phyloP scores from a whole-genome alignment of 1,140 invertebrate genomes.

The Drosophila teissieri region DNA sequence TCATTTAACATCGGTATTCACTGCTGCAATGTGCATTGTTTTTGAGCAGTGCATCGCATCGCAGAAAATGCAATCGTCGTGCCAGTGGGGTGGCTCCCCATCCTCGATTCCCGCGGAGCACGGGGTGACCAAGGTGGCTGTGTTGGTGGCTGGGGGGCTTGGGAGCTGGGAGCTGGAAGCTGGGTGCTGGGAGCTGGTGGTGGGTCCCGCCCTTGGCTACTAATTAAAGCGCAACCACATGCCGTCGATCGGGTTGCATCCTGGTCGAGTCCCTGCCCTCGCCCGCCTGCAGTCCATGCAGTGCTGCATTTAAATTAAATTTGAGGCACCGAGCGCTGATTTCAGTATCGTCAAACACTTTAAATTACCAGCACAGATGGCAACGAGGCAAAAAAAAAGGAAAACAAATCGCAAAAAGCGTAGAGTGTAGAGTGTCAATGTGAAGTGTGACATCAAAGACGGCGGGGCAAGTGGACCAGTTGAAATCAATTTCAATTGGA shows the following conservation, averaged over 20 bases:
- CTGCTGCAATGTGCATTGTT: neutral
- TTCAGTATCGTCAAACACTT: constrained; percentile 53
- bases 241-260: constrained; percentile 43
- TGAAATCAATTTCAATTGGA: constrained; percentile 79
- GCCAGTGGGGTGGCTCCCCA: constrained; percentile 13
- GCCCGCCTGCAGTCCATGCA: neutral
- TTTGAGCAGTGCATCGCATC: constrained; percentile 16
- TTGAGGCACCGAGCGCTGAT: constrained; percentile 42
- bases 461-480: constrained; percentile 26
- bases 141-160: neutral
- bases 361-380: constrained; percentile 41
- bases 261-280: constrained; percentile 3
- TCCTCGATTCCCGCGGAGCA: neutral
- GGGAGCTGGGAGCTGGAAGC: neutral
- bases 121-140: constrained; percentile 16
- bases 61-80: constrained; percentile 28
- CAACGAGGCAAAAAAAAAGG: neutral
- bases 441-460: constrained; percentile 71
- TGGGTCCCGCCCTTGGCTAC: constrained; percentile 43
- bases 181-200: neutral
- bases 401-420: constrained; percentile 12
- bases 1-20: neutral
- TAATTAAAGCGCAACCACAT: constrained; percentile 59
- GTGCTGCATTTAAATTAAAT: constrained; percentile 57
- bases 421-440: constrained; percentile 61